Conservation (phyloP, 2,888 invertebrate genomes). For the Ernsta delagoae region DNA sequence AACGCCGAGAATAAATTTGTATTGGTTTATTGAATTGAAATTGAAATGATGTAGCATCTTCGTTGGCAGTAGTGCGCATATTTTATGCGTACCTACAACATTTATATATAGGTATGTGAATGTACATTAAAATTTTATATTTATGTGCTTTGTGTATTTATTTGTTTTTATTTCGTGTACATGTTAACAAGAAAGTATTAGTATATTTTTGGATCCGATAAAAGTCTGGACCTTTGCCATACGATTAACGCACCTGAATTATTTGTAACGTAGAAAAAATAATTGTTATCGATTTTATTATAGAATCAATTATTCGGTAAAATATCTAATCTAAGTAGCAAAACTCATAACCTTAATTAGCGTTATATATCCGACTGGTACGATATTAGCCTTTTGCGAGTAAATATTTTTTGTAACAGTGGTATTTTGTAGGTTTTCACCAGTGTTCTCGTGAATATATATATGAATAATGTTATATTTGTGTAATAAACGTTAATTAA, state of each 20-base stretch:
- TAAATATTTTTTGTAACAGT: conserved; percentile 63
- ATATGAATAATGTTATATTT: conserved; percentile 56
- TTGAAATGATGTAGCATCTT: conserved; percentile 30
- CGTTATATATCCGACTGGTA: conserved; percentile 30
- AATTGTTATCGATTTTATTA: background rate
- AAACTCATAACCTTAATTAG: conserved; percentile 26
- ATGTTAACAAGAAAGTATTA: conserved; percentile 8
- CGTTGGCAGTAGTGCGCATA: conserved; percentile 27
- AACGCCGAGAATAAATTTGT: background rate
- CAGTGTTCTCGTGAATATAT: conserved; percentile 67
- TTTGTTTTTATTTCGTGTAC: conserved; percentile 23
- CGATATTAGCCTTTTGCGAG: conserved; percentile 58
- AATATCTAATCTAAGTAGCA: conserved; percentile 4
- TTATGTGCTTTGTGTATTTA: conserved; percentile 37
- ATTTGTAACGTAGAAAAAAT: conserved; percentile 18
- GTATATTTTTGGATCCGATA: conserved; percentile 4
- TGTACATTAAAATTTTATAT: too few species aligned
- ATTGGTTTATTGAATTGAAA: background rate
- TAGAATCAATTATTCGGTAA: background rate
- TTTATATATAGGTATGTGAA: too few species aligned
- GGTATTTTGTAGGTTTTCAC: conserved; percentile 78
- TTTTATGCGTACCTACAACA: conserved; percentile 20
- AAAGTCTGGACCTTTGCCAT: conserved; percentile 25
- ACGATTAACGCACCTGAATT: conserved; percentile 20
- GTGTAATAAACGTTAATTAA: conserved; percentile 75